Percentiles rank a stretch among this genome's conserved stretches.
Evolutionary conservation across 2,797 vertebrate species (phyloP).

Genomic region (Dryobates pubescens): DNA sequence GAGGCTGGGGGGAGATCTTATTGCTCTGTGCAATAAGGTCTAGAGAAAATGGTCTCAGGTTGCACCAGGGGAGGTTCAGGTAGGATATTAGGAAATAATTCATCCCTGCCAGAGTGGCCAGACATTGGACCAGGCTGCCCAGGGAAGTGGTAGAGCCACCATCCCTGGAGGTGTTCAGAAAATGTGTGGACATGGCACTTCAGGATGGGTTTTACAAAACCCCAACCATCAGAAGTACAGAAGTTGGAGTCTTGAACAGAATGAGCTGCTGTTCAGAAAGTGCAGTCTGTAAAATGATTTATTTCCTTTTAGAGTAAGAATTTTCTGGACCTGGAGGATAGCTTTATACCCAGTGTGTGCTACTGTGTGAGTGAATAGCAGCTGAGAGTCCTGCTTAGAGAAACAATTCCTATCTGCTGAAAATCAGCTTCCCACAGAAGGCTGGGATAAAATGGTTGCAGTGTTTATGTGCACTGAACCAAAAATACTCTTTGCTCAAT

Average conservation of each 20-base stretch:
- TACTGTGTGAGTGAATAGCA: not conserved
- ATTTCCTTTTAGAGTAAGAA: not conserved
- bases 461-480: not conserved
- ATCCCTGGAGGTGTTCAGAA: too few relatives aligned
- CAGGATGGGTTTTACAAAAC: not conserved
- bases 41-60: too few relatives aligned
- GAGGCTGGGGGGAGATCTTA: too few relatives aligned
- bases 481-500: not conserved
- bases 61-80: too few relatives aligned
- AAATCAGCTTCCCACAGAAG: not conserved
- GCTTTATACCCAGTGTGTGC: not conserved
- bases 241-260: not conserved
- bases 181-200: too few relatives aligned
- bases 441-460: not conserved
- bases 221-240: not conserved
- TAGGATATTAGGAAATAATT: too few relatives aligned
- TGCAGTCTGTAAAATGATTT: not conserved
- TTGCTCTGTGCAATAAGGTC: too few relatives aligned
- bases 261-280: not conserved
- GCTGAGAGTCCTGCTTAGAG: not conserved
- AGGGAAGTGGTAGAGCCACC: too few relatives aligned
- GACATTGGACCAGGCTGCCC: too few relatives aligned
- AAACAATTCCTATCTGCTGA: not conserved
- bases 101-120: too few relatives aligned
- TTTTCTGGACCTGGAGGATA: not conserved